Evolutionary conservation across 2,888 invertebrate species (phyloP).

Genomic region (Cremastobaeus sp.): DNA sequence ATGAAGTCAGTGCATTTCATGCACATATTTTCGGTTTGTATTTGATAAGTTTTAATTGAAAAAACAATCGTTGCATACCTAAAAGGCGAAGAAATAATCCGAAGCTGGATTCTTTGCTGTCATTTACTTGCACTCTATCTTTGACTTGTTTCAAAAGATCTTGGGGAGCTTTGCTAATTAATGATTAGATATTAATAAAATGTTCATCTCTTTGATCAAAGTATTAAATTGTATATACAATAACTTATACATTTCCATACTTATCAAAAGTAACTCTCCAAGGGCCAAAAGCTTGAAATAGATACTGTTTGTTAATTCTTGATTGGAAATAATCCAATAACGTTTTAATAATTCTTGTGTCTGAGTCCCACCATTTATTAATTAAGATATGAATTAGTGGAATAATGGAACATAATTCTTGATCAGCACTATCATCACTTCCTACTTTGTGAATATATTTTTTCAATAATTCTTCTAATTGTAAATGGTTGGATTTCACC

Average conservation of each 20-base stretch:
- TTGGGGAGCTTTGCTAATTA: slow-evolving; percentile 67
- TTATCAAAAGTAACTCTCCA: slow-evolving; percentile 77
- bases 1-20: background rate
- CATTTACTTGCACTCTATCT: slow-evolving; percentile 71
- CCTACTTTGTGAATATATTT: slow-evolving; percentile 77
- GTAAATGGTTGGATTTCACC: slow-evolving; percentile 76
- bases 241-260: slow-evolving; percentile 68
- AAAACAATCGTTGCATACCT: slow-evolving; percentile 71
- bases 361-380: slow-evolving; percentile 79
- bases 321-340: slow-evolving; percentile 82
- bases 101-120: slow-evolving; percentile 78
- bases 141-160: slow-evolving; percentile 76
- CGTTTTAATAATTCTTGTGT: slow-evolving; percentile 79
- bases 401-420: slow-evolving; percentile 79
- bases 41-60: too few relatives aligned
- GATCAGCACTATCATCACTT: slow-evolving; percentile 77
- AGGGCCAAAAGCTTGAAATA: slow-evolving; percentile 78
- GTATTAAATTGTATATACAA: background rate
- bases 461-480: slow-evolving; percentile 79
- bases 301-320: slow-evolving; percentile 80
- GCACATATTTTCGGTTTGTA: background rate
- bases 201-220: too few relatives aligned
- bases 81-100: slow-evolving; percentile 79
- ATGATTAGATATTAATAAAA: too few relatives aligned
- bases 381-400: slow-evolving; percentile 77